Base-by-base conservation (phyloP, 35 echinoderm and acorn worm species). In the Ophiothrix spiculata region DNA sequence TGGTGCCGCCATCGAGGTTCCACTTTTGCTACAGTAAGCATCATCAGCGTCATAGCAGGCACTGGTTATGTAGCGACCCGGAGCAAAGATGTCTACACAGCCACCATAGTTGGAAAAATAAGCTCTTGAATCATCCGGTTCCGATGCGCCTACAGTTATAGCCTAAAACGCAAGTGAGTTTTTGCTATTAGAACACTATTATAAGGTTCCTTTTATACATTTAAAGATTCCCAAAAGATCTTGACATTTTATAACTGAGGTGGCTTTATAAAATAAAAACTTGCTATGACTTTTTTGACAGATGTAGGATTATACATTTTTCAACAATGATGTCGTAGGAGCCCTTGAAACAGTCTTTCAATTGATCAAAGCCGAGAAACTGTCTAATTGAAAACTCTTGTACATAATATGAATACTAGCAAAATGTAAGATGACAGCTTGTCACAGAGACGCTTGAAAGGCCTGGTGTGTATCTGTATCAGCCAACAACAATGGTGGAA, bases 61-160 rank as follows among this genome's bases (percentile, higher is more conserved):
- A 25, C 81, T 77, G 6, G 90, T 97, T 40, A 97, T 97, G 56
- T 83, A 88, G 39, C 94, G 90, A 73, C 94, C 94, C 17, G 94
- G 94, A 29, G 94, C 94, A 46, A 89, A 97, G 39, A 97, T 86
- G 41, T 92, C 94, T 0, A 97, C 94, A 80, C 94, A 97, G 35
- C 81, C 94, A 31, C 94, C 94, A 40, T 85, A 97, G 94, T 97
- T 97, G 4, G 94, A 97, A 77, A 92, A 97, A 23, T 91, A 92
- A 46, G 94, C 94, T 31, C 90, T 77, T 28, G 42, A 56, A 60
- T 97, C 94, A 25, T 89, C 80, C 33, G 37, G 83, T 32, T 92
- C 85, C 19, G 90, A 85, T 8, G 94, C 94, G 25, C 94, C 94
- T 6, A 97, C 90, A n/a, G 87, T 90, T 0, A 97, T 39, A 13